A percentile compares a stretch with the other conserved stretches of the same genome.
Conservation (phyloP, 2,888 invertebrate species). For the Lepetodrilus schrolli region DNA sequence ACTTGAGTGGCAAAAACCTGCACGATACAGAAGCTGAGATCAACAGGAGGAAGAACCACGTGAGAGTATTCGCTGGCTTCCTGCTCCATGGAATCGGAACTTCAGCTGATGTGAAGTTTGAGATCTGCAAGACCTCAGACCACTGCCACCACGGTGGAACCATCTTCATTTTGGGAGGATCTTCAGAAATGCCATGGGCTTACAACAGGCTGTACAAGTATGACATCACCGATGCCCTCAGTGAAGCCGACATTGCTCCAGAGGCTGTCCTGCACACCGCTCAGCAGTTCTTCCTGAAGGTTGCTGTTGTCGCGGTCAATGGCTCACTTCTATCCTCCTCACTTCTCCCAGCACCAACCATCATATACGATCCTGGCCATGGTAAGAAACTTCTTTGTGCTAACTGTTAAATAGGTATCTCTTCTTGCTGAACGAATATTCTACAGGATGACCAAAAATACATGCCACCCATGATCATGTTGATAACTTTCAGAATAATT, state of each 20-base stretch:
- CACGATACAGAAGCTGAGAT: slow-evolving; percentile 36
- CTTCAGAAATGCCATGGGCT: slow-evolving; percentile 36
- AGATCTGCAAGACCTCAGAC: slow-evolving; percentile 19
- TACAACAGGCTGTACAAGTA: slow-evolving; percentile 35
- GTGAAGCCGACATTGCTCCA: neutral
- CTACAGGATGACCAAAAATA: neutral
- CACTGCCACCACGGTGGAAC: slow-evolving; percentile 29
- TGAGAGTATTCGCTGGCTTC: slow-evolving; percentile 30
- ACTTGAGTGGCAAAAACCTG: slow-evolving; percentile 43
- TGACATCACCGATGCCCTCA: slow-evolving; percentile 34
- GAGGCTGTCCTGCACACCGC: slow-evolving; percentile 29
- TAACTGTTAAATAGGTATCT: neutral
- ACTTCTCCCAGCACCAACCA: slow-evolving; percentile 27
- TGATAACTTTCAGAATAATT: no score
- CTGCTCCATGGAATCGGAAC: slow-evolving; percentile 36
- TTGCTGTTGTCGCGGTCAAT: slow-evolving; percentile 26
- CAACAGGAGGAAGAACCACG: neutral
- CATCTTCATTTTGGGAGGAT: slow-evolving; percentile 35
- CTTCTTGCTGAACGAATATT: neutral
- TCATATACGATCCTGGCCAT: slow-evolving; percentile 32
- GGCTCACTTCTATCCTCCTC: neutral
- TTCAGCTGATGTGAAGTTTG: slow-evolving; percentile 32
- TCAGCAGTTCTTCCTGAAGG: slow-evolving; percentile 18
- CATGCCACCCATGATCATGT: no score
- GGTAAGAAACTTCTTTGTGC: slow-evolving; percentile 30